Evolutionary conservation across 37 sponge, comb jelly and placozoan genomes (phyloP), one percentile per base, ranked within the genome.

Genomic region (Trichoplax adhaerens): DNA sequence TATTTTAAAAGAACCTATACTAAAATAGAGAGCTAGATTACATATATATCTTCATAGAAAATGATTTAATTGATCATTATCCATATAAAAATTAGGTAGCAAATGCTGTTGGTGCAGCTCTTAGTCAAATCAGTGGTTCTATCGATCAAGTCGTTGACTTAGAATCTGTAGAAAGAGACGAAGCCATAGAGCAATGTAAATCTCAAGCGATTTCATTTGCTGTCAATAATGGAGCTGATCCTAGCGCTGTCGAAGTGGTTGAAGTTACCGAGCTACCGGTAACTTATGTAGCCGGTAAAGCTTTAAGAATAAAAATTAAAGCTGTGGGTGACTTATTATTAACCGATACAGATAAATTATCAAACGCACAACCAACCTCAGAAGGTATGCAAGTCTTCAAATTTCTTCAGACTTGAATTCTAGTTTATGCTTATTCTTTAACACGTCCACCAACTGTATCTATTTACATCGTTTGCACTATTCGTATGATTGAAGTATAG

Each of bases 71-170:
- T 29, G 29, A 29, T 29, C 29, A 29, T 29, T 29, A 29, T 29
- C 29, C 29, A 29, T 29, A 29, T 29, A 29, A 29, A 29, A 29
- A 29, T 29, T 77, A 81, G 82, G 89, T 88, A 55, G 89, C 89
- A n/a, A 88, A 88, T 88, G 89, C 89, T 29, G 82, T 88, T 29
- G 89, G 89, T 67, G 89, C 89, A 51, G 89, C 89, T 3, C 68
- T 88, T 67, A 81, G 89, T 0, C 84, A 79, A 6, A 75, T 88
- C 50, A 75, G 85, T 50, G 85, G 80, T 5, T 67, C 74, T 48
- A 69, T 71, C 52, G 88, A 87, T 70, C 50, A n/a, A 48, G 70
- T 87, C 48, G 81, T 74, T 58, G 68, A 59, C 50, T 58, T 84
- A 6, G 66, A 2, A 7, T 62, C 69, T 0, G 12, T 76, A 12